phyloP scores from a whole-genome alignment of 2,888 invertebrate species.

The Luperina nickerlii region DNA sequence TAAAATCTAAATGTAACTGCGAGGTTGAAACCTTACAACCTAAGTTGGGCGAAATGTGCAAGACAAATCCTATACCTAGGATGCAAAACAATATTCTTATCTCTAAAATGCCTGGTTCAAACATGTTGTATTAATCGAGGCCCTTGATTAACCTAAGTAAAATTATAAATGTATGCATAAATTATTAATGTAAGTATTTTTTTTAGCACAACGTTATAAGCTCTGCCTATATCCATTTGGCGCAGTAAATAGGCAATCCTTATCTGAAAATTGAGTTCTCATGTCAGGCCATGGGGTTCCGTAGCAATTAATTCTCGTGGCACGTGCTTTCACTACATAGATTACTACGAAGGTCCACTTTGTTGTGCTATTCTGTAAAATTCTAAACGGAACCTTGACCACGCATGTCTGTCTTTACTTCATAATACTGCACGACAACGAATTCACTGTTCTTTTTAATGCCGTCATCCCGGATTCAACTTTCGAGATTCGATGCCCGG shows the following conservation, averaged over 20 bases:
- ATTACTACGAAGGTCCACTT: slow-evolving; percentile 31
- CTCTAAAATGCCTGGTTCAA: background rate
- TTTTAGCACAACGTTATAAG: background rate
- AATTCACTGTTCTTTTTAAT: background rate
- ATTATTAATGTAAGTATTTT: background rate
- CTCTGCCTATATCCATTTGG: slow-evolving; percentile 13
- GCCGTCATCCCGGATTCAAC: background rate
- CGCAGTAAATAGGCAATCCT: slow-evolving; percentile 47
- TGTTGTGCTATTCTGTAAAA: no score
- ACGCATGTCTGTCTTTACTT: background rate
- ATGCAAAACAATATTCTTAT: background rate
- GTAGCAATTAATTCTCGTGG: slow-evolving; percentile 52
- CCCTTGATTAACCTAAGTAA: background rate
- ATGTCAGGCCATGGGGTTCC: slow-evolving; percentile 38
- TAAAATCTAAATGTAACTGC: background rate
- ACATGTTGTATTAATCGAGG: background rate
- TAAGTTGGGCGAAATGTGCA: background rate
- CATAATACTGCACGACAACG: background rate
- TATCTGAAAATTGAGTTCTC: slow-evolving; percentile 59
- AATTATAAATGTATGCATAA: background rate
- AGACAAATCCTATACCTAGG: background rate
- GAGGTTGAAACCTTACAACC: no score
- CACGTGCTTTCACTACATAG: slow-evolving; percentile 25
- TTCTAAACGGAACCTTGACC: no score
- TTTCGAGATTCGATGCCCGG: no score